Conservation (phyloP, 2,113 vertebrate species). For the Ondatra zibethicus region DNA sequence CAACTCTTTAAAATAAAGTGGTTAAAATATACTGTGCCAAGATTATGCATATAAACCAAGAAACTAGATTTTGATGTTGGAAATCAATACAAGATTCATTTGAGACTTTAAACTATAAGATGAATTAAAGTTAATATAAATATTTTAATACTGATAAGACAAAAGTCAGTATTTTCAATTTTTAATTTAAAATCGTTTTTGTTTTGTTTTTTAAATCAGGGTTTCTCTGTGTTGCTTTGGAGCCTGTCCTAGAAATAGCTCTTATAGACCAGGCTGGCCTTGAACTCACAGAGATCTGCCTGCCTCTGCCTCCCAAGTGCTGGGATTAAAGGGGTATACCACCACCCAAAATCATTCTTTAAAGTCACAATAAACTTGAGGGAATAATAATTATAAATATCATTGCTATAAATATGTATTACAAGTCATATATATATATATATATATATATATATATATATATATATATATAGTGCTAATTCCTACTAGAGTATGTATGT, state of each 20-base stretch:
- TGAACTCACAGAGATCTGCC: too few species aligned
- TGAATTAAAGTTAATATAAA: neutral
- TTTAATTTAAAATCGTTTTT: neutral
- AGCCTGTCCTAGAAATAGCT: too few species aligned
- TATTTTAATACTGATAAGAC: neutral
- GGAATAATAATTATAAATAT: conserved; percentile 1
- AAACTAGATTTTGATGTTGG: neutral
- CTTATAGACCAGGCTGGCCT: too few species aligned
- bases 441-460: conserved; percentile 26
- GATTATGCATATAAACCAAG: neutral
- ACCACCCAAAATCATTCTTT: neutral
- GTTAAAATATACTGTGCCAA: conserved; percentile 3
- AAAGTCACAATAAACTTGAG: neutral
- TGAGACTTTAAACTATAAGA: neutral
- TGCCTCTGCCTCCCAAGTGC: too few species aligned
- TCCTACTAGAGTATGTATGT: neutral
- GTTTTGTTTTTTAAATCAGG: too few species aligned
- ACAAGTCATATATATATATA: neutral
- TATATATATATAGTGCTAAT: neutral
- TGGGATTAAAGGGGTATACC: too few species aligned
- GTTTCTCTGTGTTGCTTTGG: too few species aligned
- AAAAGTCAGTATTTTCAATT: neutral
- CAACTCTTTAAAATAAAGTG: conserved; percentile 34
- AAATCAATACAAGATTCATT: neutral
- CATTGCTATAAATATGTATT: neutral